Evolutionary conservation across 2,888 invertebrate genomes (phyloP).

Genomic region (Flexamia atlantica): DNA sequence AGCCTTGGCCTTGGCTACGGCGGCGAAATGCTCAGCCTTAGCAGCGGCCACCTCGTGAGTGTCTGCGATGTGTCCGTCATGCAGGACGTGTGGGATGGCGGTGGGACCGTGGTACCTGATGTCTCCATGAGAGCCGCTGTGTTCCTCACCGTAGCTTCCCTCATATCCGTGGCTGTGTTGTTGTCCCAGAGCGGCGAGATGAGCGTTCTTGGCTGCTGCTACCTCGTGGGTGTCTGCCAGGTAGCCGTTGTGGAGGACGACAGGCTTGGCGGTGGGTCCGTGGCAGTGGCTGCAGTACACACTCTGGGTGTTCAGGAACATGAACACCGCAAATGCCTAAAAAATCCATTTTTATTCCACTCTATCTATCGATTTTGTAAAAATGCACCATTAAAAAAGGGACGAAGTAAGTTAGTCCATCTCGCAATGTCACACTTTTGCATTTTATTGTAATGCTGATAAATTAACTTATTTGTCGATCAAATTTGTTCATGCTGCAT

Average conservation of each 20-base stretch:
- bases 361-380: no score
- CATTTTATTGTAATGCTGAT: no score
- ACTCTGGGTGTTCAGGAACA: background rate
- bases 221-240: constrained; percentile 52
- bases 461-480: no score
- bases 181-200: constrained; percentile 33
- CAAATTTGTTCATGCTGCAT: no score
- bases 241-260: constrained; percentile 51
- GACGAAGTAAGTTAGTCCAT: no score
- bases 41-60: constrained; percentile 47
- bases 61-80: constrained; percentile 23
- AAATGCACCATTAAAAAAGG: no score
- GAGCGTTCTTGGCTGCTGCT: constrained; percentile 54
- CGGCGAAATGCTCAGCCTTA: constrained; percentile 44
- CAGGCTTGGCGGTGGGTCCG: constrained; percentile 33
- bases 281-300: constrained; percentile 41
- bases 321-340: background rate
- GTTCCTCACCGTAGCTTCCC: background rate
- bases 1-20: constrained; percentile 37
- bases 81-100: constrained; percentile 23
- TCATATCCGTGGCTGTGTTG: background rate
- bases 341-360: no score
- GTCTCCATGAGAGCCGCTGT: constrained; percentile 27
- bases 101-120: constrained; percentile 48
- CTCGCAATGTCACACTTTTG: no score